phyloP scores from a whole-genome alignment of 1,140 invertebrate genomes.

The Neotoxoptera formosana region DNA sequence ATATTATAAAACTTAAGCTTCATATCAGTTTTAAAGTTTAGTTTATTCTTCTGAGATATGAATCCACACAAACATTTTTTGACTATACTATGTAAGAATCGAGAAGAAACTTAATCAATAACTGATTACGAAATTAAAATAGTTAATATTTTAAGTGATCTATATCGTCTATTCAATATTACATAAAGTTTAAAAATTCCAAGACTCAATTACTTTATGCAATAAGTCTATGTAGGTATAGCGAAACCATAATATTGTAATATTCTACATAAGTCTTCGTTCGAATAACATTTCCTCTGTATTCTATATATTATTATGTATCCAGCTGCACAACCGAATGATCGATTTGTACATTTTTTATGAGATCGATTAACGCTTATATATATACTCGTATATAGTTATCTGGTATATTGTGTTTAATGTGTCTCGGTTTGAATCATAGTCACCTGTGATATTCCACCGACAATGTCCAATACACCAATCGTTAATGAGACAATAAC shows the following conservation, averaged over 20 bases:
- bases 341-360: not conserved
- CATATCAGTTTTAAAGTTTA: no score
- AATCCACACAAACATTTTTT: not conserved
- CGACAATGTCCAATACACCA: not conserved
- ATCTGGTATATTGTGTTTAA: not conserved
- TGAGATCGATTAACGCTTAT: not conserved
- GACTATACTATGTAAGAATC: no score
- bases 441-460: not conserved
- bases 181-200: not conserved
- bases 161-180: not conserved
- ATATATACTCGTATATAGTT: not conserved
- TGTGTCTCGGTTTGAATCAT: not conserved
- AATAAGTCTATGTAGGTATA: not conserved
- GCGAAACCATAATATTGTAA: not conserved
- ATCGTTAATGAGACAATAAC: slow-evolving; percentile 25
- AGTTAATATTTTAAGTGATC: not conserved
- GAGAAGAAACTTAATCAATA: not conserved
- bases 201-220: not conserved
- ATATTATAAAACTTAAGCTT: no score
- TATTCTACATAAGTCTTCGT: not conserved
- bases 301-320: not conserved
- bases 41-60: no score
- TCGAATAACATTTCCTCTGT: not conserved
- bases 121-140: not conserved
- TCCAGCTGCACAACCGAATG: not conserved